Percentiles rank a stretch among this genome's conserved stretches.
phyloP scores from a whole-genome alignment of 2,113 vertebrate genomes.

The Podarcis raffonei region DNA sequence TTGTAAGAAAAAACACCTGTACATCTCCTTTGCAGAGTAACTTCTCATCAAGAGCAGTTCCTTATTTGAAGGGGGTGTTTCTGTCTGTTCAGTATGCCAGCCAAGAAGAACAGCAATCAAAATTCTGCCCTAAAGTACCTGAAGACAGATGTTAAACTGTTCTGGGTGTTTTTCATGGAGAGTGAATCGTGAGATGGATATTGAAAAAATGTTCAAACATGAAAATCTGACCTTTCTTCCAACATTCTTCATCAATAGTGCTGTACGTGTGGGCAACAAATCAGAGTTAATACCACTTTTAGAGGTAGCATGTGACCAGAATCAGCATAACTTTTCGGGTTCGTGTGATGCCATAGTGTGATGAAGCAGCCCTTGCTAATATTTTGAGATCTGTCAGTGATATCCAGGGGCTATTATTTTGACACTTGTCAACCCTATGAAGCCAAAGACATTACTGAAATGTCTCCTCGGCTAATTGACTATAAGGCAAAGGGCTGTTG shows the following conservation, averaged over 20 bases:
- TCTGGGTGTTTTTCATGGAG: not conserved
- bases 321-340: not conserved
- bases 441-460: not conserved
- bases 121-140: not conserved
- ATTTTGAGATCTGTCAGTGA: not conserved
- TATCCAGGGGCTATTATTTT: not conserved
- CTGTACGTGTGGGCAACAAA: not conserved
- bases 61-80: not conserved
- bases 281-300: not conserved
- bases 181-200: not conserved
- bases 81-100: not conserved
- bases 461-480: not conserved
- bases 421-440: not conserved
- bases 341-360: not conserved
- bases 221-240: not conserved
- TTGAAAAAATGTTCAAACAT: not conserved
- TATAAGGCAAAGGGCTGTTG: not conserved
- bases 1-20: not conserved
- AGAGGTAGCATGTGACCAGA: not conserved
- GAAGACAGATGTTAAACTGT: constrained; percentile 4
- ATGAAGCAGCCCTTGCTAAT: not conserved
- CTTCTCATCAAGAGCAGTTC: not conserved
- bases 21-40: not conserved
- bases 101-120: not conserved
- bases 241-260: not conserved